Evolutionary conservation across 2,888 invertebrate genomes (phyloP).

Genomic region (Hipparchia sbordonii): DNA sequence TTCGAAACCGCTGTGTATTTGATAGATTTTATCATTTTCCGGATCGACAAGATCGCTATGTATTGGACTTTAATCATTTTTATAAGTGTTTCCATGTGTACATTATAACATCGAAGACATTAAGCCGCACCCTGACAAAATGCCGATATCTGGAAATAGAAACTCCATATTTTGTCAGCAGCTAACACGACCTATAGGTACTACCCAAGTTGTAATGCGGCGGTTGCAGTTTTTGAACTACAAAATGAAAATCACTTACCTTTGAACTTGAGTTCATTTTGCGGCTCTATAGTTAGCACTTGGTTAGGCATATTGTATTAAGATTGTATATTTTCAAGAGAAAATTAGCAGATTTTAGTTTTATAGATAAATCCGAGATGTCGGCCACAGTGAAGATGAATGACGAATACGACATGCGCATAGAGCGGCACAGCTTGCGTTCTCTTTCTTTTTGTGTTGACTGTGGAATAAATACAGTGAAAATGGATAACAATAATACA

Average conservation of each 20-base stretch:
- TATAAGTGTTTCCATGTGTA: slow-evolving; percentile 33
- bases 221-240: slow-evolving; percentile 48
- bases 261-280: slow-evolving; percentile 94
- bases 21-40: slow-evolving; percentile 24
- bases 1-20: slow-evolving; percentile 12
- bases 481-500: no score
- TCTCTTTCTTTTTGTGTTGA: slow-evolving; percentile 39
- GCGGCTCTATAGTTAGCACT: slow-evolving; percentile 93
- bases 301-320: slow-evolving; percentile 85
- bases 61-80: background rate
- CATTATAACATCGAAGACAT: slow-evolving; percentile 51
- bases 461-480: no score
- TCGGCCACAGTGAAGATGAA: slow-evolving; percentile 69
- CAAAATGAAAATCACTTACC: slow-evolving; percentile 84
- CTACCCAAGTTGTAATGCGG: slow-evolving; percentile 68
- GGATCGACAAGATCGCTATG: slow-evolving; percentile 15
- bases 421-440: slow-evolving; percentile 46
- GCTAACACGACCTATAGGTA: slow-evolving; percentile 67
- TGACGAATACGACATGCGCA: slow-evolving; percentile 69
- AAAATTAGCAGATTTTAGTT: slow-evolving; percentile 64
- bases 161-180: slow-evolving; percentile 79
- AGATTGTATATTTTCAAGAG: slow-evolving; percentile 78
- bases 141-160: slow-evolving; percentile 82
- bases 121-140: slow-evolving; percentile 79
- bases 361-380: slow-evolving; percentile 63